Evolutionary conservation across 2,113 vertebrate species (phyloP).

Genomic region (Nesospiza acunhae): DNA sequence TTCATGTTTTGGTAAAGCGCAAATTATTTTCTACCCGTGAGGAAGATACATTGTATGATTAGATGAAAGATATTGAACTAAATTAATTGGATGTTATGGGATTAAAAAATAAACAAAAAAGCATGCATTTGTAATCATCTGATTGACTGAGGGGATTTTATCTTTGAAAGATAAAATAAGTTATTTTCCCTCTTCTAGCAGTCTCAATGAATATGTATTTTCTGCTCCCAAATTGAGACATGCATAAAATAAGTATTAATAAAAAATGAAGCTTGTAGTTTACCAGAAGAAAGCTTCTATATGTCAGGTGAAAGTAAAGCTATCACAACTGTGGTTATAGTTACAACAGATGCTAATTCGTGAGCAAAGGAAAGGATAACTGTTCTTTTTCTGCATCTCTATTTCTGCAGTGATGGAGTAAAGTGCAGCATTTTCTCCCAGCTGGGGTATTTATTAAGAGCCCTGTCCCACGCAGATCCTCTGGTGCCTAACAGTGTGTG

Average conservation of each 20-base stretch:
- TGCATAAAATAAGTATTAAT: background rate
- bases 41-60: background rate
- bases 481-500: background rate
- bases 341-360: background rate
- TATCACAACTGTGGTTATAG: background rate
- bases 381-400: background rate
- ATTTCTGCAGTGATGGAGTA: background rate
- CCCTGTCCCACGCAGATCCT: background rate
- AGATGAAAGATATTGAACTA: background rate
- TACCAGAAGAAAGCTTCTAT: background rate
- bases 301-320: background rate
- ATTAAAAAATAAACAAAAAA: background rate
- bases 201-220: background rate
- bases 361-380: background rate
- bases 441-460: background rate
- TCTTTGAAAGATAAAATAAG: background rate
- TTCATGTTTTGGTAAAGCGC: slow-evolving; percentile 24
- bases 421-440: background rate
- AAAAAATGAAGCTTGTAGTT: background rate
- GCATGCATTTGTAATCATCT: background rate
- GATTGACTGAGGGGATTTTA: background rate
- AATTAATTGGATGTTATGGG: slow-evolving; percentile 4
- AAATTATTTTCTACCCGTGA: slow-evolving; percentile 22
- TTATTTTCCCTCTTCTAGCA: background rate
- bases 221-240: background rate